phyloP scores from a whole-genome alignment of 2,888 invertebrate genomes.

The Barypeithes pellucidus region DNA sequence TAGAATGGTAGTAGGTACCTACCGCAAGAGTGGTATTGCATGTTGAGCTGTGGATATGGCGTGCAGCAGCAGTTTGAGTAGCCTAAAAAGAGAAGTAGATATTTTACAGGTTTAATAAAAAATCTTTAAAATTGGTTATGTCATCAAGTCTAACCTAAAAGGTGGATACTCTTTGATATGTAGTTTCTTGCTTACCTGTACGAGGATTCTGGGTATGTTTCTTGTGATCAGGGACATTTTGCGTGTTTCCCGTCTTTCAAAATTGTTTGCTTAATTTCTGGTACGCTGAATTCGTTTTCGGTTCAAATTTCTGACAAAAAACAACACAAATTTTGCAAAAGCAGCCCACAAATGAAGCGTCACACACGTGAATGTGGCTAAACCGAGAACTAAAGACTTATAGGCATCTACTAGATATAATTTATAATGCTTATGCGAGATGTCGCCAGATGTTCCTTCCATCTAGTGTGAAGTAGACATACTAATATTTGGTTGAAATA shows the following conservation, averaged over 20 bases:
- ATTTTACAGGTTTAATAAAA: not conserved
- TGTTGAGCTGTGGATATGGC: slow-evolving; percentile 42
- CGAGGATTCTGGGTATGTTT: slow-evolving; percentile 38
- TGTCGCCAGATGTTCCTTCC: not conserved
- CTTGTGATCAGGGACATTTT: slow-evolving; percentile 47
- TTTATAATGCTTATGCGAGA: too few species aligned
- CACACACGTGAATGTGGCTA: slow-evolving; percentile 15
- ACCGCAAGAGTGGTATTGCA: slow-evolving; percentile 15
- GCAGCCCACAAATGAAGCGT: slow-evolving; percentile 6
- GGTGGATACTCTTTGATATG: not conserved
- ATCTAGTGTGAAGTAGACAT: not conserved
- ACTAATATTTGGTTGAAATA: not conserved
- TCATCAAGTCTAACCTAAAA: slow-evolving; percentile 52
- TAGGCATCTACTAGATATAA: too few species aligned
- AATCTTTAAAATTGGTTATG: slow-evolving; percentile 36
- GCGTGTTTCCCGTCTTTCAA: not conserved
- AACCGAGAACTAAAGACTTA: not conserved
- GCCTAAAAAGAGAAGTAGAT: slow-evolving; percentile 34
- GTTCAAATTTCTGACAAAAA: not conserved
- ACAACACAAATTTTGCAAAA: not conserved
- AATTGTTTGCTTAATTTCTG: too few species aligned
- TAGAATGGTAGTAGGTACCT: slow-evolving; percentile 4
- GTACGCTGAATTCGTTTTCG: too few species aligned
- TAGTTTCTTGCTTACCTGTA: slow-evolving; percentile 40
- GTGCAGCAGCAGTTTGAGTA: slow-evolving; percentile 41